phyloP scores from a whole-genome alignment of 2,797 vertebrate genomes.

The Microtus obscurus region DNA sequence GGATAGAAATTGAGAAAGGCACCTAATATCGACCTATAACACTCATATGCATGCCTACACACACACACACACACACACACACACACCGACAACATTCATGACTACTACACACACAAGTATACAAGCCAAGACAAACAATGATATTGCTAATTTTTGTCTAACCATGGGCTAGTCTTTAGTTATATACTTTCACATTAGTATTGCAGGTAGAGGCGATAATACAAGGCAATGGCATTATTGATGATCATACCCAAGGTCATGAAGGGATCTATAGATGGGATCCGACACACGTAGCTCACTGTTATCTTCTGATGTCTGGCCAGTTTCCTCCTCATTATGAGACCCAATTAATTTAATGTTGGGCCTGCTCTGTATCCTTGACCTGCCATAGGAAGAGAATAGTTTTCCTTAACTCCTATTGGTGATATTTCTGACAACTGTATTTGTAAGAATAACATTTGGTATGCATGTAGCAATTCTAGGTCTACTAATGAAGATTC shows the following conservation, averaged over 20 bases:
- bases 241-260: neutral
- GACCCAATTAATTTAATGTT: neutral
- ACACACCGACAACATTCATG: neutral
- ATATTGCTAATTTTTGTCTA: neutral
- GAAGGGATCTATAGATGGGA: neutral
- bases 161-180: neutral
- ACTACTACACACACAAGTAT: neutral
- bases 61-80: neutral
- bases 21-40: neutral
- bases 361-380: neutral
- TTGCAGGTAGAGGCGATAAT: neutral
- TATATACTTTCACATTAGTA: neutral
- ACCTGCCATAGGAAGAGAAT: neutral
- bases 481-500: neutral
- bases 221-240: neutral
- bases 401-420: slow-evolving; percentile 13
- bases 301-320: neutral
- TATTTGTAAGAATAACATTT: slow-evolving; percentile 25
- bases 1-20: neutral
- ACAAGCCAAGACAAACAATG: neutral
- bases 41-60: neutral
- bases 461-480: neutral
- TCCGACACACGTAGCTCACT: neutral
- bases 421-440: neutral
- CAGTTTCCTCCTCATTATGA: neutral